These are phyloP conservation scores for Asarcornis scutulata DNA, from an alignment of 2,113 vertebrate species.

Conservation along the genomic window DNA sequence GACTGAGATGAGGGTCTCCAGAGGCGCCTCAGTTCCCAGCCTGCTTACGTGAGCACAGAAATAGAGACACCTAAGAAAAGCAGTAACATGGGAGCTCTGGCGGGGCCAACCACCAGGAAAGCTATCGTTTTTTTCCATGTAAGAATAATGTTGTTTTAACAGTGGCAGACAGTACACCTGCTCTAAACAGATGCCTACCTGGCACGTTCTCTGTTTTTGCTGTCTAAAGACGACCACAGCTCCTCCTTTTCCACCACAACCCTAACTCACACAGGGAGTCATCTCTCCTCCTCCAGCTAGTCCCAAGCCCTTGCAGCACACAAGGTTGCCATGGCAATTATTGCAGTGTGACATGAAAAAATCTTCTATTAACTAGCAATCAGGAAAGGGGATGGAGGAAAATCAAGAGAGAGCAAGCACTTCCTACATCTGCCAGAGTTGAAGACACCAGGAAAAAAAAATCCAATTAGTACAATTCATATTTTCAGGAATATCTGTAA, in stretches of 20 bases:
- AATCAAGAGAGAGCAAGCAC: background rate
- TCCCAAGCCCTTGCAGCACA: constrained; percentile 1
- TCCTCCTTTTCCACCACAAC: background rate
- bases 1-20: background rate
- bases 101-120: background rate
- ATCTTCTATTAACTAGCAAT: constrained; percentile 31
- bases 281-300: background rate
- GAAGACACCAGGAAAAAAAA: constrained; percentile 3
- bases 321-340: constrained; percentile 61
- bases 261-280: background rate
- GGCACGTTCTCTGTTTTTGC: background rate
- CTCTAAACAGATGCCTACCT: background rate
- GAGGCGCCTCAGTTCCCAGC: background rate
- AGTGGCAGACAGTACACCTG: background rate
- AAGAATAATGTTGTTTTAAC: background rate
- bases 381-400: constrained; percentile 12
- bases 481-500: constrained; percentile 2
- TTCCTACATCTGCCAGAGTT: background rate
- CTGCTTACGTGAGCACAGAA: background rate
- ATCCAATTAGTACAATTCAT: background rate
- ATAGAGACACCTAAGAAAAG: background rate
- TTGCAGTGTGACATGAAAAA: constrained; percentile 24
- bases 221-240: background rate
- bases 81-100: background rate
- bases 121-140: background rate